Conservation (phyloP, 2,888 invertebrate genomes). For the Aspidapion aeneum region DNA sequence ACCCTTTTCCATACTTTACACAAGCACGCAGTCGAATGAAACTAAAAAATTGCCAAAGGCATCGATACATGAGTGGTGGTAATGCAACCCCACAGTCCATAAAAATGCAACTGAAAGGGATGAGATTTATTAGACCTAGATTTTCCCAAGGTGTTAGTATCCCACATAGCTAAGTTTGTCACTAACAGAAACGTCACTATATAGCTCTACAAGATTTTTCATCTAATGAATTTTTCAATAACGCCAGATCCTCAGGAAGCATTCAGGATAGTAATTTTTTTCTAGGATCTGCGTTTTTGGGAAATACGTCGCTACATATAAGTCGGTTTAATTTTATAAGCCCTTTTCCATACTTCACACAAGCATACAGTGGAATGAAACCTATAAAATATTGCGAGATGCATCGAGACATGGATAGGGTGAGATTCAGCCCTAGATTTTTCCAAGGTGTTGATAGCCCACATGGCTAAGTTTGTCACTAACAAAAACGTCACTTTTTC, state of each 20-base stretch:
- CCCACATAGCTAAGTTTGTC: constrained; percentile 82
- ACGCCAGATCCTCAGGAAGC: constrained; percentile 72
- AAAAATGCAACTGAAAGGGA: constrained; percentile 77
- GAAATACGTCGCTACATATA: constrained; percentile 34
- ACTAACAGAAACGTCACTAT: constrained; percentile 79
- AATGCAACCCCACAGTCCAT: constrained; percentile 88
- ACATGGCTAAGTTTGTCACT: constrained; percentile 77
- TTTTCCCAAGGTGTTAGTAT: constrained; percentile 80
- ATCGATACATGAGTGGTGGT: constrained; percentile 87
- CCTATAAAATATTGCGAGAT: constrained; percentile 83
- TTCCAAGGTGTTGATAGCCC: constrained; percentile 82
- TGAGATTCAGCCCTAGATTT: constrained; percentile 80
- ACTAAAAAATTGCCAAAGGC: constrained; percentile 87
- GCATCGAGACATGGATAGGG: constrained; percentile 83
- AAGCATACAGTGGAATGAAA: constrained; percentile 91
- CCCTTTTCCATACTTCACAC: constrained; percentile 89
- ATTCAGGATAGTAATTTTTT: no score
- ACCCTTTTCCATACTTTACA: constrained; percentile 91
- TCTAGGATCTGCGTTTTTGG: no score
- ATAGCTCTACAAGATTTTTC: constrained; percentile 82
- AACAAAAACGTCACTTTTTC: constrained; percentile 82
- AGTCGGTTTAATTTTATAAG: constrained; percentile 70
- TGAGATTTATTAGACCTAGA: constrained; percentile 80
- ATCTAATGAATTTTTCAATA: constrained; percentile 64
- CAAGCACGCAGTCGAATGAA: constrained; percentile 88